These are phyloP conservation scores for Pteronura brasiliensis DNA, from an alignment of 2,113 vertebrate species.

Conservation along the genomic window DNA sequence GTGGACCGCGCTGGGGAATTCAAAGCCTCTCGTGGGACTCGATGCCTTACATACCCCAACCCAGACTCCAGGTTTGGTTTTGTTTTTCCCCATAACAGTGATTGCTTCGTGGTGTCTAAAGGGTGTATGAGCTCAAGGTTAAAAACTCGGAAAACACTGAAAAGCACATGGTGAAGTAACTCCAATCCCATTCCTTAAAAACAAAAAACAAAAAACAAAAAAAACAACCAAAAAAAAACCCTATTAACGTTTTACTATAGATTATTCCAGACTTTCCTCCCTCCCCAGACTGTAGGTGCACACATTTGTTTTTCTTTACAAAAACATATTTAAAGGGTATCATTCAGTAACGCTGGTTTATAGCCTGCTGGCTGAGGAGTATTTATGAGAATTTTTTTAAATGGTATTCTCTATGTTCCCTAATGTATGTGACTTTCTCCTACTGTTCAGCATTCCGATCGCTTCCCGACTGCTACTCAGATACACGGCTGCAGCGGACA, in stretches of 20 bases:
- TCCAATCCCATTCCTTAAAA: not conserved
- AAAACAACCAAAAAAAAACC: too few species aligned
- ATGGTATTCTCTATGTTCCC: not conserved
- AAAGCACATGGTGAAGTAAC: not conserved
- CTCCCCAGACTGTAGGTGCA: not conserved
- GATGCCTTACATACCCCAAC: not conserved
- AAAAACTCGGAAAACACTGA: conserved; percentile 6
- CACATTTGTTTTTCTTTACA: not conserved
- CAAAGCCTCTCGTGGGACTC: not conserved
- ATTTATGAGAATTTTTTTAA: not conserved
- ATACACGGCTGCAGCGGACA: not conserved
- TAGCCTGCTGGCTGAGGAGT: not conserved
- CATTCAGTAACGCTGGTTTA: not conserved
- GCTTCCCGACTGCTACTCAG: not conserved
- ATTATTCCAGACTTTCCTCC: not conserved
- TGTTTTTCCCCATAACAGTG: not conserved
- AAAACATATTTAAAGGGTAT: not conserved
- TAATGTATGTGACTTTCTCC: not conserved
- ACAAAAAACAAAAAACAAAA: not conserved
- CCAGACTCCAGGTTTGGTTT: not conserved
- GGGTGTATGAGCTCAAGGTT: not conserved
- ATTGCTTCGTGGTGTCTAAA: not conserved
- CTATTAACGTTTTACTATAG: not conserved
- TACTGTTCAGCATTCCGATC: not conserved
- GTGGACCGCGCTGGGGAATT: rapidly evolving